A percentile compares a stretch with the other conserved stretches of the same genome.
phyloP scores from a whole-genome alignment of 2,888 invertebrate species.

The Synergus umbraculus region DNA sequence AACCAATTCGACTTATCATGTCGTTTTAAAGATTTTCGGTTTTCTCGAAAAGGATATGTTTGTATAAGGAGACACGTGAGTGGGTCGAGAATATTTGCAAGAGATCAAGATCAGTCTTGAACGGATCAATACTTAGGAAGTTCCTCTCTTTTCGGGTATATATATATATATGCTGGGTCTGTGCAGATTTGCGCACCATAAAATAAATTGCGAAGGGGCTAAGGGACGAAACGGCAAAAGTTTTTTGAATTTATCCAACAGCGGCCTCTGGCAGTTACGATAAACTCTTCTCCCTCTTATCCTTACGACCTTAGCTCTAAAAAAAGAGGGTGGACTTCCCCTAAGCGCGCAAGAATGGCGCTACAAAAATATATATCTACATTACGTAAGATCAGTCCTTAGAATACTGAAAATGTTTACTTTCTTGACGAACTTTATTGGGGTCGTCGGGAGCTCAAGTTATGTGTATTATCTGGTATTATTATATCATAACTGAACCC shows the following conservation, averaged over 20 bases:
- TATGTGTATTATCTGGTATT: not conserved
- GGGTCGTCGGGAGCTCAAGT: not conserved
- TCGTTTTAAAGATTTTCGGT: too few relatives aligned
- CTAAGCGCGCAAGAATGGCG: not conserved
- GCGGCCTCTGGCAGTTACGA: not conserved
- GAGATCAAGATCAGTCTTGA: not conserved
- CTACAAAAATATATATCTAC: slow-evolving; percentile 3
- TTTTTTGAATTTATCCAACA: slow-evolving; percentile 9
- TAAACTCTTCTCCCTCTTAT: not conserved
- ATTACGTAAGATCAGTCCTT: slow-evolving; percentile 17
- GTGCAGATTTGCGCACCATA: slow-evolving; percentile 8
- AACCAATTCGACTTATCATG: too few relatives aligned
- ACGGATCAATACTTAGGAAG: not conserved
- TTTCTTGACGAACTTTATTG: not conserved
- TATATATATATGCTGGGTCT: not conserved
- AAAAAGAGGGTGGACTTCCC: slow-evolving; percentile 5
- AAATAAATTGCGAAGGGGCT: slow-evolving; percentile 7
- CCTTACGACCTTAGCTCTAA: not conserved
- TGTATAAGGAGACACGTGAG: not conserved
- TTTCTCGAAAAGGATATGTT: not conserved
- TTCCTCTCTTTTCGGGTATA: not conserved
- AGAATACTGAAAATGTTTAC: slow-evolving; percentile 5
- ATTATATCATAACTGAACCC: not conserved
- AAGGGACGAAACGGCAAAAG: not conserved
- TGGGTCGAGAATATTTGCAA: not conserved